Base-by-base conservation (phyloP, 1,140 invertebrate genomes). In the Leptinotarsa texana region DNA sequence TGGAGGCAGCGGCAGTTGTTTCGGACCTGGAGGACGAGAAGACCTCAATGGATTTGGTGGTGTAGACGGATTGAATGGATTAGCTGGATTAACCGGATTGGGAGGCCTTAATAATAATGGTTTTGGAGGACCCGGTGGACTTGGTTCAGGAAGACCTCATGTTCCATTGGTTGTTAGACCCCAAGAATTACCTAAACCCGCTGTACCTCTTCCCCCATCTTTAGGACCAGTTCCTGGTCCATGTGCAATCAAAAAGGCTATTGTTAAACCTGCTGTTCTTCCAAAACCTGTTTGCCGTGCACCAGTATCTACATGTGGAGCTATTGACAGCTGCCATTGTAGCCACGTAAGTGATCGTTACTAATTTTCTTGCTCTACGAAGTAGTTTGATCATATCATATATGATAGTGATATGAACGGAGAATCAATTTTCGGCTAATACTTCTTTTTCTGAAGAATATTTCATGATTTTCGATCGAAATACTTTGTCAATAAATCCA, bases 201-300 rank as follows among this genome's bases (percentile, higher is more conserved):
- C 21, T 22, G n/a, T 17, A 57, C 0, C 51, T 18, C 51, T 57
- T 57, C n/a, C 51, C 51, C 51, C 51, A 57, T 57, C 51, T 8
- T 8, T 57, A 6, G 51, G 51, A 57, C 70, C 70, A 5, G 21
- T 68, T 13, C 42, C 73, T n/a, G 63, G 63, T 6, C 73, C 73
- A 68, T 68, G 73, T 22, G 66, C 66, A n/a, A n/a, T 33, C 21
- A 74, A 67, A n/a, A 74, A 74, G 51, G 73, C 73, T 21, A 74
- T 74, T 21, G 73, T 74, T 15, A 74, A 74, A 47, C 65, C 73
- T 24, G 73, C 73, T 17, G 49, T 74, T 13, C 27, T 74, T 13
- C 73, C 73, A 13, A 67, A 67, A 51, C 73, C 73, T 5, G 62
- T 73, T 15, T 73, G n/a, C 33, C 24, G 42, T 42, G 17, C 63